Evolutionary conservation across 1,140 invertebrate genomes (phyloP), one percentile per base, ranked within the genome.

Genomic region (Fopius arisanus): DNA sequence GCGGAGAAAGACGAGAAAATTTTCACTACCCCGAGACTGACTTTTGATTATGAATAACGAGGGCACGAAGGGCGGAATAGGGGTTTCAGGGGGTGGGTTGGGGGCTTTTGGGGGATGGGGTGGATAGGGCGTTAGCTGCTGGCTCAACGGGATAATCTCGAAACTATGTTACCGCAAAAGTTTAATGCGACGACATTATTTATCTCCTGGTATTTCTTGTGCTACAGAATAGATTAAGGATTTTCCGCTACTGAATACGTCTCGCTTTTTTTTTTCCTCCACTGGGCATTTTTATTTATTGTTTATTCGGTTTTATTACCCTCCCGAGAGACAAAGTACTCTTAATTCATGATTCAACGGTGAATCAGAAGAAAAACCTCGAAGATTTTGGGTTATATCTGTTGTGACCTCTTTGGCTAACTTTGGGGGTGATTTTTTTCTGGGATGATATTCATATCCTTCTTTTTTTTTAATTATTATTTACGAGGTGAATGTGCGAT

Each of bases 21-120:
- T 65, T 65, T 12, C 33, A 6, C 67, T 12, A 33, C 68, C 26
- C 7, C 68, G 70, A 75, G 75, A 77, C 71, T 51, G 48, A 68
- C 65, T 75, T 78, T 68, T 67, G 51, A 75, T 77, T 72, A 78
- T 77, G 73, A 78, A 74, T 76, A 77, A 77, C 63, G 70, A 75
- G 63, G 51, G 68, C 68, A 41, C 33, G 21, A 10, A 28, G 14
- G 21, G n/a, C 65, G 29, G 21, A 63, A 12, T 14, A 12, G 10
- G 21, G 7, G 59, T 1, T 28, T 3, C 2, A 28, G 26, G 1
- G 28, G 28, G 23, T 28, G 26, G 59, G 14, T 10, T 7, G 51
- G 23, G 23, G 51, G 51, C 7, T 21, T n/a, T n/a, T 21, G 10
- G 23, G 12, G 9, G 23, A 26, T 16, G 26, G 29, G 4, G 16